These are phyloP conservation scores for Stigmatopora argus DNA, from an alignment of 2,113 vertebrate species.

Conservation along the genomic window DNA sequence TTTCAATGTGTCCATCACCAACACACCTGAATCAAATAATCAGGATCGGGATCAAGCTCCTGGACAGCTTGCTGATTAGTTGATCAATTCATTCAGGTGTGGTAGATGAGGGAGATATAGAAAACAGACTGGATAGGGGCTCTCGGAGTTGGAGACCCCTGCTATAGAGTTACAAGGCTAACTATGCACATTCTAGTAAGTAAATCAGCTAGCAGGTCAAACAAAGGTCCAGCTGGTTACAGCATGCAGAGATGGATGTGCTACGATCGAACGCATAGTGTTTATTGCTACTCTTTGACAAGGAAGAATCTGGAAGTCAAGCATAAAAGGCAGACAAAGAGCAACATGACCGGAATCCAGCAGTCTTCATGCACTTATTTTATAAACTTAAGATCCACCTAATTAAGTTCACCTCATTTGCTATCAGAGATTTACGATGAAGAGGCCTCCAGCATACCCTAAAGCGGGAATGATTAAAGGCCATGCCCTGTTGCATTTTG, in stretches of 20 bases:
- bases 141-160: too few species aligned
- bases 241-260: conserved; percentile 53
- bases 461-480: conserved; percentile 33
- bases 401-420: conserved; percentile 24
- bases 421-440: conserved; percentile 18
- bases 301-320: conserved; percentile 68
- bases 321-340: conserved; percentile 56
- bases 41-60: too few species aligned
- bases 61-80: too few species aligned
- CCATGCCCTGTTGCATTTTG: conserved; percentile 38
- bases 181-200: conserved; percentile 52
- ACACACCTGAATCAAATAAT: too few species aligned
- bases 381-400: conserved; percentile 18
- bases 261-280: conserved; percentile 40
- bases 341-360: conserved; percentile 53
- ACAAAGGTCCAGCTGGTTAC: conserved; percentile 48
- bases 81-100: too few species aligned
- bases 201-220: conserved; percentile 58
- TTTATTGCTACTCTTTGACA: conserved; percentile 68
- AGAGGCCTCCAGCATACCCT: conserved; percentile 15
- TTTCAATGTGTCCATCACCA: too few species aligned
- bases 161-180: conserved; percentile 42
- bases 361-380: conserved; percentile 55
- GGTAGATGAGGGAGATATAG: too few species aligned
- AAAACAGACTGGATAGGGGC: too few species aligned